Conservation (phyloP, 2,113 vertebrate genomes). For the Dissostichus mawsoni region DNA sequence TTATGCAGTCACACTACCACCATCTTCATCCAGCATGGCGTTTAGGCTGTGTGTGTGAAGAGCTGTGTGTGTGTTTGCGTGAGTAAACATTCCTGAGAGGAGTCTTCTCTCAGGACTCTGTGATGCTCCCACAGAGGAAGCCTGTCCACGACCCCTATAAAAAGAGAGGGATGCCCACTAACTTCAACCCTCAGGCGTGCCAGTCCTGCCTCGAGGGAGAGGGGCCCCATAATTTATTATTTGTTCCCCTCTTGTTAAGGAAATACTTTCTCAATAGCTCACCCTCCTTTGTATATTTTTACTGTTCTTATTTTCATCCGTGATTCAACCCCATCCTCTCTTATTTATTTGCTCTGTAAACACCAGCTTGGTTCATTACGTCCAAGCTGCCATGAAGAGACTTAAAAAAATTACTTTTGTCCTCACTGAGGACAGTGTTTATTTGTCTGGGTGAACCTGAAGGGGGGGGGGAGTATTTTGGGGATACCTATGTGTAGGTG, state of each 20-base stretch:
- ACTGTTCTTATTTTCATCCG: conserved; percentile 81
- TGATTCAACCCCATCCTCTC: conserved; percentile 68
- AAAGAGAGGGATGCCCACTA: conserved; percentile 79
- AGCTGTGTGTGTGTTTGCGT: conserved; percentile 28
- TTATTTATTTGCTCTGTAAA: conserved; percentile 86
- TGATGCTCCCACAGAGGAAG: conserved; percentile 64
- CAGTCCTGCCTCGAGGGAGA: conserved; percentile 61
- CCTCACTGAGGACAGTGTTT: conserved; percentile 78
- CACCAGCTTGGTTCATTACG: conserved; percentile 62
- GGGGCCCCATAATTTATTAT: conserved; percentile 80
- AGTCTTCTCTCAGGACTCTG: conserved; percentile 53
- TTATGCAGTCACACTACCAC: conserved; percentile 52
- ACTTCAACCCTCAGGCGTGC: conserved; percentile 67
- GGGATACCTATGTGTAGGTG: conserved; percentile 72
- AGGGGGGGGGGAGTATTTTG: conserved; percentile 69
- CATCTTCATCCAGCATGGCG: conserved; percentile 53
- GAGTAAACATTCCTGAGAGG: conserved; percentile 46
- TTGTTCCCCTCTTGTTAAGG: conserved; percentile 79
- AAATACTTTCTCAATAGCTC: conserved; percentile 84
- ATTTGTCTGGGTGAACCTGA: conserved; percentile 79
- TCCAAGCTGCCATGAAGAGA: conserved; percentile 68
- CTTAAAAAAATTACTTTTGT: conserved; percentile 79
- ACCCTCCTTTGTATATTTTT: conserved; percentile 83
- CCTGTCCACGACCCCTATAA: conserved; percentile 60
- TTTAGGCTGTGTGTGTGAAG: conserved; percentile 21